These are phyloP conservation scores for Mythimna pallens DNA, from an alignment of 2,888 invertebrate genomes.

Conservation along the genomic window DNA sequence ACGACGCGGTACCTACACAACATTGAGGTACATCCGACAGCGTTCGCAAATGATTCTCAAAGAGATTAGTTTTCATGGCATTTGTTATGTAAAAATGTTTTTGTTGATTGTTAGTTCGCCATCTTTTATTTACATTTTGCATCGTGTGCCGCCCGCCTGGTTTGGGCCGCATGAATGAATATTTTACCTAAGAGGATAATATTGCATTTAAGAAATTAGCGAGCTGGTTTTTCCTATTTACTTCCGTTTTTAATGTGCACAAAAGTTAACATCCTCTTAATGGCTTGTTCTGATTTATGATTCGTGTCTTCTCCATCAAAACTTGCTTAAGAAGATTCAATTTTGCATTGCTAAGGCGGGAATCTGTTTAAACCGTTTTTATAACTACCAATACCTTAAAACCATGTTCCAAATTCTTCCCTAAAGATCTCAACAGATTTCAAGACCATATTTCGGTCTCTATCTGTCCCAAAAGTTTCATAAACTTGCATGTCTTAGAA, in stretches of 20 bases:
- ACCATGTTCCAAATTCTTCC: background rate
- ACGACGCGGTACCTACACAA: conserved; percentile 66
- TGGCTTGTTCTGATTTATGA: background rate
- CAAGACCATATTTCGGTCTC: background rate
- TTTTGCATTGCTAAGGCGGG: conserved; percentile 31
- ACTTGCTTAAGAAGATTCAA: background rate
- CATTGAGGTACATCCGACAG: conserved; percentile 70
- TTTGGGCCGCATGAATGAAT: conserved; percentile 26
- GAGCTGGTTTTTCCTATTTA: conserved; percentile 32
- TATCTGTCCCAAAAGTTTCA: background rate
- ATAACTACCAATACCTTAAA: background rate
- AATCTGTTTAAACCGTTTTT: conserved; percentile 6
- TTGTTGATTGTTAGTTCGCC: conserved; percentile 40
- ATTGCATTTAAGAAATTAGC: conserved; percentile 10
- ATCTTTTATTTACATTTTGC: conserved; percentile 42
- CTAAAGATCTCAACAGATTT: background rate
- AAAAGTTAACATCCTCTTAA: background rate
- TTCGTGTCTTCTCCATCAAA: background rate
- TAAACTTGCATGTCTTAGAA: background rate
- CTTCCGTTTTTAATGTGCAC: conserved; percentile 14
- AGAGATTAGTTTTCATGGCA: conserved; percentile 64
- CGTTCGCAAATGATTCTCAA: conserved; percentile 70
- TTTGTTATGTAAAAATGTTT: conserved; percentile 57
- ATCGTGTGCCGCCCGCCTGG: conserved; percentile 41
- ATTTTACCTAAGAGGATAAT: conserved; percentile 49